These are phyloP conservation scores for Onychostruthus taczanowskii DNA, from an alignment of 2,113 vertebrate species.

Conservation along the genomic window DNA sequence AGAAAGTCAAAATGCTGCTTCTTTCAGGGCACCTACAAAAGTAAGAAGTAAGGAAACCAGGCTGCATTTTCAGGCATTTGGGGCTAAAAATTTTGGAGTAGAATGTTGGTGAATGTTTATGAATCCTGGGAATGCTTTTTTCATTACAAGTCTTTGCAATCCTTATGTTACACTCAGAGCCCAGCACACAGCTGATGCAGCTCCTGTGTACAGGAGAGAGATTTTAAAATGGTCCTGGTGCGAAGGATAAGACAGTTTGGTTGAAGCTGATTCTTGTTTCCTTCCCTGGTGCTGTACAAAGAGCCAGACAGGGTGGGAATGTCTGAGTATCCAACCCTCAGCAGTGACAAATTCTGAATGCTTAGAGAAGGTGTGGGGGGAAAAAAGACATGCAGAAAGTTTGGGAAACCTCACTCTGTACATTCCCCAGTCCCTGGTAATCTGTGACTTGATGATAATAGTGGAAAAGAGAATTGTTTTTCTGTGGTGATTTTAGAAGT, in stretches of 20 bases:
- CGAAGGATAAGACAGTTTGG: not conserved
- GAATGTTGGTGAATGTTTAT: not conserved
- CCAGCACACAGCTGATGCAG: not conserved
- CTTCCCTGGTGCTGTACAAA: not conserved
- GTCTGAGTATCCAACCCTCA: not conserved
- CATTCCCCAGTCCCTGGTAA: not conserved
- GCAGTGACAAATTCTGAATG: not conserved
- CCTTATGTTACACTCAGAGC: not conserved
- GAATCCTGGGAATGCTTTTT: not conserved
- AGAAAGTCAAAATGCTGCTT: not conserved
- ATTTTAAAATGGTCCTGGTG: not conserved
- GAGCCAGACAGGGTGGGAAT: not conserved
- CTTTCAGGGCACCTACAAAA: not conserved
- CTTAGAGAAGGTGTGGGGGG: not conserved
- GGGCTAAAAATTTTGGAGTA: not conserved
- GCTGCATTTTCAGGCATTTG: not conserved
- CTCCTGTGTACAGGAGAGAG: not conserved
- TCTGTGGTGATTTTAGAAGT: not conserved
- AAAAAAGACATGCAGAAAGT: not conserved
- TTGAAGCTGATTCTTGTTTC: not conserved
- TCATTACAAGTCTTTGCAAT: not conserved
- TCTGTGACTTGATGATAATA: not conserved
- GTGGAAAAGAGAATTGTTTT: not conserved
- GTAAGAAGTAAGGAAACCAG: not conserved
- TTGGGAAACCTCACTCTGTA: not conserved